Conservation (phyloP, 2,797 vertebrate genomes). For the Tenualosa thibaudeaui region DNA sequence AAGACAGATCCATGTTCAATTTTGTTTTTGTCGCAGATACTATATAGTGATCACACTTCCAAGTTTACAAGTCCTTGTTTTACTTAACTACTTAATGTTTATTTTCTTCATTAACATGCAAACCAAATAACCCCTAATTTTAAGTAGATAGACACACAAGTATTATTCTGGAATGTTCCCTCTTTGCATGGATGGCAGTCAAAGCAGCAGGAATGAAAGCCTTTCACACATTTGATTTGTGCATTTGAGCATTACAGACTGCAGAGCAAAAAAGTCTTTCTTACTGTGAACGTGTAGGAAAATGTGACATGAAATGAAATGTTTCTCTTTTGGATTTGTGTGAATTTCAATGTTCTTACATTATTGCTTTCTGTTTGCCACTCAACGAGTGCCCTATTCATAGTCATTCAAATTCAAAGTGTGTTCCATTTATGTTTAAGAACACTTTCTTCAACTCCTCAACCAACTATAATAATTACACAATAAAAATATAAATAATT, state of each 20-base stretch:
- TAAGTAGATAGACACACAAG: conserved; percentile 65
- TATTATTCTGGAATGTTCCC: conserved; percentile 75
- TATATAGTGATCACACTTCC: background rate
- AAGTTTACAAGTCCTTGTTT: background rate
- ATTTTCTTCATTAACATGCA: too few relatives aligned
- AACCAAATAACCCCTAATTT: background rate
- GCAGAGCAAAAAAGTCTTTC: conserved; percentile 70
- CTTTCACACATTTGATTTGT: conserved; percentile 82
- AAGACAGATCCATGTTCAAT: background rate
- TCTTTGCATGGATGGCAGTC: conserved; percentile 84
- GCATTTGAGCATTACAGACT: conserved; percentile 74
- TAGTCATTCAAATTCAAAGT: conserved; percentile 73
- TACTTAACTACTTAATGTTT: background rate
- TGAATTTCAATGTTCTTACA: conserved; percentile 59
- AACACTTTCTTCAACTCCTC: conserved; percentile 70
- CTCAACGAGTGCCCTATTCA: conserved; percentile 59
- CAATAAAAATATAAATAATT: too few relatives aligned
- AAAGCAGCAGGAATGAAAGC: conserved; percentile 90
- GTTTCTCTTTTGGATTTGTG: background rate
- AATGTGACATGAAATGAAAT: too few relatives aligned
- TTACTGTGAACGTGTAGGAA: background rate
- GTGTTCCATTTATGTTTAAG: conserved; percentile 60
- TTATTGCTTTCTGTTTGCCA: conserved; percentile 67
- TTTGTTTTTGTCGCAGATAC: background rate
- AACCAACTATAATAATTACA: too few relatives aligned